Evolutionary conservation across 2,888 invertebrate species (phyloP), one percentile per base, ranked within the genome.

Genomic region (Hoplodrina blanda): DNA sequence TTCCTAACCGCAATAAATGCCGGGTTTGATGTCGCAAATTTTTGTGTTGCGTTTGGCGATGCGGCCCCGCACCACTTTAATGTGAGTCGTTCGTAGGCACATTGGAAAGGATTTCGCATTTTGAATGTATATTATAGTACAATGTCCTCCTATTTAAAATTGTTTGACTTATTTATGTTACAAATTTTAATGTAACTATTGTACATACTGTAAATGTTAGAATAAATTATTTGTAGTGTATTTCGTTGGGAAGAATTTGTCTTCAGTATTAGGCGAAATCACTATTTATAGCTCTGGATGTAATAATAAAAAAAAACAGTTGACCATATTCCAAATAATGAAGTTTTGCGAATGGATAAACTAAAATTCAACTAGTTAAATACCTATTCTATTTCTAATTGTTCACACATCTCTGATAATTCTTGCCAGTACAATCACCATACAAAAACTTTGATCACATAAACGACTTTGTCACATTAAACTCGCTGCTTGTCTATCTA

Each of bases 141-240:
- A 52, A 53, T 57, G 62, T 68, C 81, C 69, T 72, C 72, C 62
- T 37, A 15, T 50, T 60, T 19, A 10, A 69, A 62, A 56, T 50
- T 65, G 20, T 62, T 69, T 56, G 46, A 50, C 25, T 30, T 59
- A 54, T 25, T 49, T 60, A n/a, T 49, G 49, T 25, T 25, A 25
- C 25, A 25, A 25, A 25, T 25, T 25, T 25, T 25, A 44, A 44
- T 15, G 44, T 37, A 37, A 37, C 37, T 37, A 37, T 8, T 85
- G 87, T 85, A 83, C 65, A 85, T 85, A 86, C 64, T 80, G 75
- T 80, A 80, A 78, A 76, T 82, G 68, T 63, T 59, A 55, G 64
- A 69, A 63, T 84, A 85, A 84, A 80, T 86, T 85, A 85, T 86
- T 81, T 52, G 69, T 76, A 70, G 52, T 62, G 25, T 62, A 61